These are phyloP conservation scores for Campoletis raptor DNA, from an alignment of 2,888 invertebrate species.

Conservation along the genomic window DNA sequence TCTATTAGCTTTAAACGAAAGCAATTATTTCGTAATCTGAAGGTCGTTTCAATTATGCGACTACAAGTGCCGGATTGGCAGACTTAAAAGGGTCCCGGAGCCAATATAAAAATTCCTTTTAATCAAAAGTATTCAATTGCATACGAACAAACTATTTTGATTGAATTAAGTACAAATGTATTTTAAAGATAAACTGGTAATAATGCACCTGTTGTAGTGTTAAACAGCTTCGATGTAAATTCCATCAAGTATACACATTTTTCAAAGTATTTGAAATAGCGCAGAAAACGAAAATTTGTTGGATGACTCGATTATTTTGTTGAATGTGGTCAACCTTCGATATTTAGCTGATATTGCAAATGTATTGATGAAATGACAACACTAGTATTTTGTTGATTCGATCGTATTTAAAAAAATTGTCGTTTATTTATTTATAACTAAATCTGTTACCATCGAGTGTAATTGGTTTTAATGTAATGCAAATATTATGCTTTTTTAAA, in stretches of 20 bases:
- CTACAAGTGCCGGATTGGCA: neutral
- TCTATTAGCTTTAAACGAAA: slow-evolving; percentile 1
- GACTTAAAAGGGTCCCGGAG: neutral
- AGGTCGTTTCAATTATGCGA: neutral
- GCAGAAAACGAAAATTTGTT: no score
- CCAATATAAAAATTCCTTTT: neutral
- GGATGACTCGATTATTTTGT: no score
- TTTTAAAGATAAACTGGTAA: neutral
- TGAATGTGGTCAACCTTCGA: no score
- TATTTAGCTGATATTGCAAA: no score
- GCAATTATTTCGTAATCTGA: slow-evolving; percentile 7
- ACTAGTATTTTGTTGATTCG: no score
- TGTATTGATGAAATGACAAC: no score
- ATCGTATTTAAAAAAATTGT: no score
- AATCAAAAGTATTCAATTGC: slow-evolving; percentile 1
- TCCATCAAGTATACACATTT: neutral
- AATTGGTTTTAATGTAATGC: neutral
- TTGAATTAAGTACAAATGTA: neutral
- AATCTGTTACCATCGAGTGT: no score
- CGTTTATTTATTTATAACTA: no score
- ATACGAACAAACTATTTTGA: neutral
- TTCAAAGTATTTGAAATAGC: neutral
- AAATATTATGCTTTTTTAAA: neutral
- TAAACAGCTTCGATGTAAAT: neutral
- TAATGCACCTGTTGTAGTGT: neutral